These are phyloP conservation scores for Brachionus rotundiformis DNA, from an alignment of 1,140 invertebrate genomes.

Conservation along the genomic window DNA sequence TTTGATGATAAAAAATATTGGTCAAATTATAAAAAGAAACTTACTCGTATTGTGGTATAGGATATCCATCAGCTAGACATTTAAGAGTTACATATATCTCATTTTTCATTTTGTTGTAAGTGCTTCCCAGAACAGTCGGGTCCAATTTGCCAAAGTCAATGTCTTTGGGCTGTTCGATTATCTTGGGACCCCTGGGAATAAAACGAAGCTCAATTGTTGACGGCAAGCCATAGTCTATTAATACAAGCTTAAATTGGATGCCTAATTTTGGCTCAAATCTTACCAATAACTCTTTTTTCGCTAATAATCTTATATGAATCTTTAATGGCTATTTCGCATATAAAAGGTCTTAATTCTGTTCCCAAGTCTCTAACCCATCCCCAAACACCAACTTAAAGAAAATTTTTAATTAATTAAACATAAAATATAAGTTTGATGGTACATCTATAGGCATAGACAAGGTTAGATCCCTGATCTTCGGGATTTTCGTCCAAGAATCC, in stretches of 20 bases:
- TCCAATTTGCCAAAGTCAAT: constrained; percentile 81
- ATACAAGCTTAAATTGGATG: no score
- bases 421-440: neutral
- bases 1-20: no score
- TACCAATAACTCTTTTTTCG: constrained; percentile 57
- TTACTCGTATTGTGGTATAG: constrained; percentile 78
- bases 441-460: constrained; percentile 51
- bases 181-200: constrained; percentile 81
- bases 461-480: constrained; percentile 21
- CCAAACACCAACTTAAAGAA: constrained; percentile 49
- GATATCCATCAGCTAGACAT: constrained; percentile 84
- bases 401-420: neutral
- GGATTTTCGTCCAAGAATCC: constrained; percentile 30
- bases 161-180: constrained; percentile 78
- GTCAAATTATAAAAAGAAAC: constrained; percentile 60
- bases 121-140: constrained; percentile 65
- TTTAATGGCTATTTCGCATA: constrained; percentile 77
- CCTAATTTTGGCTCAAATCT: no score
- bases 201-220: constrained; percentile 70
- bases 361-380: constrained; percentile 53
- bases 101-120: constrained; percentile 50
- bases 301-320: constrained; percentile 56
- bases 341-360: constrained; percentile 68
- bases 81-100: constrained; percentile 56
- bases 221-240: constrained; percentile 52